These are phyloP conservation scores for Eurytoma californica DNA, from an alignment of 2,888 invertebrate genomes.

Conservation along the genomic window DNA sequence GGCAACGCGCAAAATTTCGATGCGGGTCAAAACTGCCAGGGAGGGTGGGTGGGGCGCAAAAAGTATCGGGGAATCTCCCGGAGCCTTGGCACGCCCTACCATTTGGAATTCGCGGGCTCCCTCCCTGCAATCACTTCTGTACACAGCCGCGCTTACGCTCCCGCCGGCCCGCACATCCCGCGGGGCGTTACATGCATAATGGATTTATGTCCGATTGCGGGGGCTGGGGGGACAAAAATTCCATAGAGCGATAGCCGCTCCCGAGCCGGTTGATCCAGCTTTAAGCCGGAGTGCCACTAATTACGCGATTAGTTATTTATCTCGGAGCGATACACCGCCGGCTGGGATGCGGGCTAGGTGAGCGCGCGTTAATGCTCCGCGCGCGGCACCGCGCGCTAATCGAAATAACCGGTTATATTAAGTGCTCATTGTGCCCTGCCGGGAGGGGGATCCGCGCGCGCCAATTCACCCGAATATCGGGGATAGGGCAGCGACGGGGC, in stretches of 20 bases:
- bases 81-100: too few relatives aligned
- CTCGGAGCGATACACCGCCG: conserved; percentile 5
- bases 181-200: conserved; percentile 6
- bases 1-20: neutral
- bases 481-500: neutral
- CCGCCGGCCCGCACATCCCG: neutral
- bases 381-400: conserved; percentile 24
- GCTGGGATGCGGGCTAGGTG: neutral
- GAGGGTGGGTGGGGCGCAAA: too few relatives aligned
- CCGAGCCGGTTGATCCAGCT: conserved; percentile 39
- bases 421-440: conserved; percentile 19
- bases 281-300: conserved; percentile 36
- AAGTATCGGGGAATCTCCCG: too few relatives aligned
- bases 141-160: neutral
- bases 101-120: too few relatives aligned
- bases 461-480: conserved; percentile 7
- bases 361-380: conserved; percentile 35
- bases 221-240: neutral
- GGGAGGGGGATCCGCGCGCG: neutral
- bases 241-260: neutral
- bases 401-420: conserved; percentile 49
- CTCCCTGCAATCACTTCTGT: neutral
- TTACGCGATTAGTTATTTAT: conserved; percentile 54
- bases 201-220: neutral
- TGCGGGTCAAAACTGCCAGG: neutral